Evolutionary conservation across 2,797 vertebrate genomes (phyloP).

Genomic region (Linurgus olivaceus): DNA sequence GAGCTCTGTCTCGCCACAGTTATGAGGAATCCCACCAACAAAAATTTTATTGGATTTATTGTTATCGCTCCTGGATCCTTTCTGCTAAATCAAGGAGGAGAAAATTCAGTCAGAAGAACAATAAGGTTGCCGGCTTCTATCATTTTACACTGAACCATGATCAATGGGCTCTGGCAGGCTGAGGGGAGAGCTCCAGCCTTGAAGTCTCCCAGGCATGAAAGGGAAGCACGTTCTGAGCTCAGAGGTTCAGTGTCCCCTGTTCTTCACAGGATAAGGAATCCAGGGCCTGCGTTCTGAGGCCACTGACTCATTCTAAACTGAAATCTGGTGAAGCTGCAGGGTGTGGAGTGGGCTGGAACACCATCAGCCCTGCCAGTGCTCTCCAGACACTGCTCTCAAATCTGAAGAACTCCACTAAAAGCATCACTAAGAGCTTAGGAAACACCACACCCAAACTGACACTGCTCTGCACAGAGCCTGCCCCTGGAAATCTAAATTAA

Average conservation of each 20-base stretch:
- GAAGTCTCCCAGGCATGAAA: not conserved
- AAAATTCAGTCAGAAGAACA: constrained; percentile 8
- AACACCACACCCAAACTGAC: not conserved
- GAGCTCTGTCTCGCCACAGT: constrained; percentile 99
- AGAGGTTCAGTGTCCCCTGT: not conserved
- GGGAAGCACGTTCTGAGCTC: not conserved
- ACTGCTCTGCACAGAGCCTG: not conserved
- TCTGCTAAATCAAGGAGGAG: constrained; percentile 82
- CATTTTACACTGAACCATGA: not conserved
- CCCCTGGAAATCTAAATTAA: not conserved
- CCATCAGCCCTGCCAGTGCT: not conserved
- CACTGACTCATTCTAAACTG: not conserved
- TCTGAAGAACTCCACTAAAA: not conserved
- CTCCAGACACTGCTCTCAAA: not conserved
- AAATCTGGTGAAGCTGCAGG: not conserved
- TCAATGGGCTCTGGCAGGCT: not conserved
- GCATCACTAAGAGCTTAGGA: not conserved
- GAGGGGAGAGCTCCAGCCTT: not conserved
- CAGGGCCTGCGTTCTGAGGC: not conserved
- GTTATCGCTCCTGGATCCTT: constrained; percentile 96
- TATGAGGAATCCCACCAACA: constrained; percentile 99
- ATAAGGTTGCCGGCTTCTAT: not conserved
- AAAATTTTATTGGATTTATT: constrained; percentile 99
- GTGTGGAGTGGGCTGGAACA: not conserved
- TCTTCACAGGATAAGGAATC: not conserved